Percentiles rank a stretch among this genome's conserved stretches.
Conservation (phyloP, 2,888 invertebrate genomes). For the Oxyteleia sp. region DNA sequence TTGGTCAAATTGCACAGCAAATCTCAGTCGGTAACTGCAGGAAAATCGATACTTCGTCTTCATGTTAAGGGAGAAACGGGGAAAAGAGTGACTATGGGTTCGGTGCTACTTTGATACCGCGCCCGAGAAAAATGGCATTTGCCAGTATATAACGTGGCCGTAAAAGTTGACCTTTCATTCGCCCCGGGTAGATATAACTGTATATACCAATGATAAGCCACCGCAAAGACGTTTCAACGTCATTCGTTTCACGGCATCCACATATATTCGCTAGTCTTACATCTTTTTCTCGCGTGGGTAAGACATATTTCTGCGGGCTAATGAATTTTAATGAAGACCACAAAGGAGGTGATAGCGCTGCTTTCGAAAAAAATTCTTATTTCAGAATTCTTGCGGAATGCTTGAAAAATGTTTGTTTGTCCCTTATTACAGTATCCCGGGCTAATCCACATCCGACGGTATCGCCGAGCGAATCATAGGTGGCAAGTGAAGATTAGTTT, state of each 20-base stretch:
- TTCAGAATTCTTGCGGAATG: slow-evolving; percentile 29
- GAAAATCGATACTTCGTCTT: background rate
- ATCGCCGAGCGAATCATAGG: slow-evolving; percentile 37
- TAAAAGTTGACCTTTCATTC: slow-evolving; percentile 53
- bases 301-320: slow-evolving; percentile 65
- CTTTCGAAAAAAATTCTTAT: slow-evolving; percentile 35
- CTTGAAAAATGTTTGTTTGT: slow-evolving; percentile 44
- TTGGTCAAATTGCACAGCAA: background rate
- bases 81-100: background rate
- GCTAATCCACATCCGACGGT: slow-evolving; percentile 44
- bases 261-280: slow-evolving; percentile 33
- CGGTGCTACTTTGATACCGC: slow-evolving; percentile 29
- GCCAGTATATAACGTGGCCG: slow-evolving; percentile 29
- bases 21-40: background rate
- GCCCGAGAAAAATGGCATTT: slow-evolving; percentile 30
- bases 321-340: slow-evolving; percentile 73
- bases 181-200: slow-evolving; percentile 32
- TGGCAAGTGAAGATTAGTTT: slow-evolving; percentile 50
- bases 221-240: slow-evolving; percentile 57
- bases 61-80: slow-evolving; percentile 1
- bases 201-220: slow-evolving; percentile 50
- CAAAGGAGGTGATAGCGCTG: slow-evolving; percentile 47
- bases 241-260: slow-evolving; percentile 28
- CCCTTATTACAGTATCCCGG: slow-evolving; percentile 29
- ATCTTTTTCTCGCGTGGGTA: slow-evolving; percentile 65